Conservation (phyloP, 1,140 invertebrate genomes). For the Stegodyphus mimosarum region DNA sequence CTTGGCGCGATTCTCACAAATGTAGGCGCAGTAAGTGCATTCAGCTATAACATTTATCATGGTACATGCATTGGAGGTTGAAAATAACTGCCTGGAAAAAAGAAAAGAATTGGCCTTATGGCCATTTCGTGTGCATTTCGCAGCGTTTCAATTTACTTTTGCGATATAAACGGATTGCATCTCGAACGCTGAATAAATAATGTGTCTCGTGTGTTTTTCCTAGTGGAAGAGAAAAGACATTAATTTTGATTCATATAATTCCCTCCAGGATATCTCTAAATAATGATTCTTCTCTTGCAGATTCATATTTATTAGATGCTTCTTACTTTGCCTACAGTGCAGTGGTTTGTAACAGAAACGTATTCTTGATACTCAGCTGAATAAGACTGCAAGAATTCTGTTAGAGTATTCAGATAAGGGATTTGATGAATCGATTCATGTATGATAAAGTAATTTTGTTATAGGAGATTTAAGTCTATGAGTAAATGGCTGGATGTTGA, state of each 20-base stretch:
- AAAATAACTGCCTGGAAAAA: slow-evolving; percentile 22
- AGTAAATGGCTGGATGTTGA: too few species aligned
- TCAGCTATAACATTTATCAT: slow-evolving; percentile 31
- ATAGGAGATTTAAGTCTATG: too few species aligned
- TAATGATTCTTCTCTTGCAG: neutral
- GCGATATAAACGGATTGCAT: slow-evolving; percentile 20
- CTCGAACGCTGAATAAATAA: slow-evolving; percentile 32
- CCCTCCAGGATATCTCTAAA: slow-evolving; percentile 6
- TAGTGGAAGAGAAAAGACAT: slow-evolving; percentile 2
- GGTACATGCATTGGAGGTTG: neutral
- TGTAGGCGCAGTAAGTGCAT: slow-evolving; percentile 13
- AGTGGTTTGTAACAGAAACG: too few species aligned
- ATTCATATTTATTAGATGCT: neutral
- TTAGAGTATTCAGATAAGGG: too few species aligned
- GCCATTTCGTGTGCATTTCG: neutral
- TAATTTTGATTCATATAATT: slow-evolving; percentile 44
- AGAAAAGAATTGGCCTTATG: slow-evolving; percentile 34
- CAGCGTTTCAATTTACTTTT: slow-evolving; percentile 23
- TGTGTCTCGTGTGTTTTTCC: neutral
- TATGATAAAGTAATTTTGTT: too few species aligned
- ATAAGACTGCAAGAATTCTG: too few species aligned
- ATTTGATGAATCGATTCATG: too few species aligned
- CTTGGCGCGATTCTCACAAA: neutral
- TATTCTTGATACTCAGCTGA: too few species aligned
- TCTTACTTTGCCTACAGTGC: too few species aligned